These are phyloP conservation scores for Cervus canadensis DNA, from an alignment of 2,113 vertebrate genomes.

Conservation along the genomic window DNA sequence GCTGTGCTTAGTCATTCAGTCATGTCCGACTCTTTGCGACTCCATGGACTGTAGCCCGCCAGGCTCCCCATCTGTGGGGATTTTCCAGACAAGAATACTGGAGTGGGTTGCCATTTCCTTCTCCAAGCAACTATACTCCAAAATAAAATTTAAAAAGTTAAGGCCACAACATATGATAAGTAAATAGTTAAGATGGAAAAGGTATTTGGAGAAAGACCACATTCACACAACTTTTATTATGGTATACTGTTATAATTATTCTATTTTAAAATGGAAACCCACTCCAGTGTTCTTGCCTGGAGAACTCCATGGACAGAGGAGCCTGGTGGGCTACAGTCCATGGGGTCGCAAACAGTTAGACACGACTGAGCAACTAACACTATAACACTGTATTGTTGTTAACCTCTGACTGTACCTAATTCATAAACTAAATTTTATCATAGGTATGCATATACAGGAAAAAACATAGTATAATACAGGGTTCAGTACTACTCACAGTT, in stretches of 20 bases:
- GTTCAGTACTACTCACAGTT: neutral
- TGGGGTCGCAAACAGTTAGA: no score
- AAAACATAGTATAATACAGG: neutral
- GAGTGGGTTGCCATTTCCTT: neutral
- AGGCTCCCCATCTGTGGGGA: neutral
- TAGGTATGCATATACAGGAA: neutral
- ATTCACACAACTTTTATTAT: neutral
- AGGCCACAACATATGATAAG: neutral
- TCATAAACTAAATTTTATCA: neutral
- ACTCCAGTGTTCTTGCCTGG: no score
- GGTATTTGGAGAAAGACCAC: neutral
- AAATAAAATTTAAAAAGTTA: neutral
- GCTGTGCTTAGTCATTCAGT: neutral
- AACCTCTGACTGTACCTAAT: neutral
- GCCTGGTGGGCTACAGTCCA: no score
- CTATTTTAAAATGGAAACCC: neutral
- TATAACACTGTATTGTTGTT: neutral
- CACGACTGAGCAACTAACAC: no score
- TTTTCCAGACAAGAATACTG: neutral
- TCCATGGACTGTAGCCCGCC: neutral
- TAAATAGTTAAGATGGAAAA: neutral
- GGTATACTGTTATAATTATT: neutral
- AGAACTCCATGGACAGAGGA: no score
- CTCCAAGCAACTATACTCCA: neutral
- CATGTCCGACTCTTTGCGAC: fast-evolving